Conservation (phyloP, 2,888 invertebrate species). For the Hirtodrosophila histrioides region DNA sequence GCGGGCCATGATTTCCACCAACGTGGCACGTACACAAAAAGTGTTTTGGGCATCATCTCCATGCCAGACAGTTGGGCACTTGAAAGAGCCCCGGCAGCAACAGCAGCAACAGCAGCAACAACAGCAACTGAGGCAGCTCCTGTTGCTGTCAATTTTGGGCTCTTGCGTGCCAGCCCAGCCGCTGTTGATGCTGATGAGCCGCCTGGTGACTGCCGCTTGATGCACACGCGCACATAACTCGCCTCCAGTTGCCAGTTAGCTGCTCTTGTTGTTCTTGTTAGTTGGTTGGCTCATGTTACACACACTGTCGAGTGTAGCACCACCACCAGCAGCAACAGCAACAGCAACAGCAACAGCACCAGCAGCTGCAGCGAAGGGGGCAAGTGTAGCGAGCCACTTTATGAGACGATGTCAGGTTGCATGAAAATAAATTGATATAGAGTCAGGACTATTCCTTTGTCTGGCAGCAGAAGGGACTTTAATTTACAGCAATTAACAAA, state of each 20-base stretch:
- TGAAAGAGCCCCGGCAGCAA: slow-evolving; percentile 50
- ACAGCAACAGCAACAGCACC: slow-evolving; percentile 8
- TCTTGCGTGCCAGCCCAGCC: slow-evolving; percentile 49
- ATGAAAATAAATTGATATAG: not conserved
- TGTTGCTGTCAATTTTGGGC: slow-evolving; percentile 71
- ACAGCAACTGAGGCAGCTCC: slow-evolving; percentile 48
- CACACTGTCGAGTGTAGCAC: slow-evolving; percentile 28
- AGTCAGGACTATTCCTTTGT: no score
- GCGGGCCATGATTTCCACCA: slow-evolving; percentile 78
- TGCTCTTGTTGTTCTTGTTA: slow-evolving; percentile 26
- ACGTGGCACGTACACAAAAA: slow-evolving; percentile 72
- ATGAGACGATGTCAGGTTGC: slow-evolving; percentile 1
- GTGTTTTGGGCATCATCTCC: slow-evolving; percentile 43
- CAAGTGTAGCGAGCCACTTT: slow-evolving; percentile 14
- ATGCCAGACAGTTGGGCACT: slow-evolving; percentile 71
- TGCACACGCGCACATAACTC: slow-evolving; percentile 32
- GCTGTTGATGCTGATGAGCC: slow-evolving; percentile 46
- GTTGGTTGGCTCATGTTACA: slow-evolving; percentile 54
- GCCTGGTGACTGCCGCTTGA: slow-evolving; percentile 46
- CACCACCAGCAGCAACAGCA: slow-evolving; percentile 5
- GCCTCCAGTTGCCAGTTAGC: slow-evolving; percentile 38
- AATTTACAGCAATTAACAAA: no score
- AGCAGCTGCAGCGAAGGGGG: no score
- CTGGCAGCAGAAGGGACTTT: no score
- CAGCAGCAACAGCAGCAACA: slow-evolving; percentile 23